Percentiles rank a stretch among this genome's conserved stretches.
phyloP scores from a whole-genome alignment of 2,113 vertebrate genomes.

The Mesocricetus auratus region DNA sequence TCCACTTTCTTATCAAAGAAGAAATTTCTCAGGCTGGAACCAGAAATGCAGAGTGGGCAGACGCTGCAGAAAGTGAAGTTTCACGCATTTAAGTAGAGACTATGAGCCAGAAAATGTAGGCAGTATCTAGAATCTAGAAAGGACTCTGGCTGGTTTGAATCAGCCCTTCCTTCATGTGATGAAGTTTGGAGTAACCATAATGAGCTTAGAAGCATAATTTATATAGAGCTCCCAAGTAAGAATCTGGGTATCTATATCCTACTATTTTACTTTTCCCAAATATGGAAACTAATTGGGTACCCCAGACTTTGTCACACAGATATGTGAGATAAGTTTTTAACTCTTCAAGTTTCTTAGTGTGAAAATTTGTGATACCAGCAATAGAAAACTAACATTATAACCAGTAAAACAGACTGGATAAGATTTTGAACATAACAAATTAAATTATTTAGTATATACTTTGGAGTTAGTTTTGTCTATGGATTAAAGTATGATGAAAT shows the following conservation, averaged over 20 bases:
- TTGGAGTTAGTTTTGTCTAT: background rate
- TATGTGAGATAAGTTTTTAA: background rate
- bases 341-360: background rate
- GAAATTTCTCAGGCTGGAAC: background rate
- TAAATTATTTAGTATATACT: background rate
- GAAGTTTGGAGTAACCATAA: too few relatives aligned
- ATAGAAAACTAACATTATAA: background rate
- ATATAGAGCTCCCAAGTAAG: too few relatives aligned
- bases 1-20: background rate
- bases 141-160: background rate
- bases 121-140: background rate
- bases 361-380: background rate
- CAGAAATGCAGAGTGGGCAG: background rate
- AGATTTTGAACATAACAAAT: background rate
- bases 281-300: background rate
- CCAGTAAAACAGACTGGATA: background rate
- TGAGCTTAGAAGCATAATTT: background rate
- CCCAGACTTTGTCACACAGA: background rate
- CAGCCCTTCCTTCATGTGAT: accelerated
- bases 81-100: background rate
- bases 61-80: background rate
- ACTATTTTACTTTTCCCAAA: background rate
- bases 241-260: background rate
- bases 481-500: background rate
- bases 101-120: background rate